These are phyloP conservation scores for Chlorops oryzae DNA, from an alignment of 1,140 invertebrate species.

Conservation along the genomic window DNA sequence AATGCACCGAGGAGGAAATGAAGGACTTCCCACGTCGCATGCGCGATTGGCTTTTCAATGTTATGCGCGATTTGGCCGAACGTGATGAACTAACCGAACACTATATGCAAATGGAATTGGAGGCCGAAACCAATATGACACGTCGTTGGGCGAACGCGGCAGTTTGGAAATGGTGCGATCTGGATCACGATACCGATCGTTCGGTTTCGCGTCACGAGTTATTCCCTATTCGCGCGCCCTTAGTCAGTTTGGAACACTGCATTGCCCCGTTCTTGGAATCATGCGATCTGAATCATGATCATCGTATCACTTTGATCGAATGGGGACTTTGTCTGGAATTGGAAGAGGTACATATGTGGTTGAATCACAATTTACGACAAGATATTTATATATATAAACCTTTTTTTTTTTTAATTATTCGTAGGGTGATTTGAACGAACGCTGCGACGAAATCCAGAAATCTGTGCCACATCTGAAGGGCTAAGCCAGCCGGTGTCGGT, in stretches of 20 bases:
- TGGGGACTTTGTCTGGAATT: constrained; percentile 89
- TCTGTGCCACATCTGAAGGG: constrained; percentile 33
- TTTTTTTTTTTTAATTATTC: constrained; percentile 10
- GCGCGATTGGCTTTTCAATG: constrained; percentile 95
- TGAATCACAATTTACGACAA: constrained; percentile 1
- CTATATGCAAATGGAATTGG: constrained; percentile 78
- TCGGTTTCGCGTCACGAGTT: constrained; percentile 86
- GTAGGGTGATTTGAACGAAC: constrained; percentile 36
- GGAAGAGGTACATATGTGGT: constrained; percentile 56
- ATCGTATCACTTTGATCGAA: constrained; percentile 80
- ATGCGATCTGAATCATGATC: constrained; percentile 81
- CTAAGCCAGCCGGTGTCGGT: too few species aligned
- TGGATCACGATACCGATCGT: constrained; percentile 78
- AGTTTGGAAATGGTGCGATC: constrained; percentile 95
- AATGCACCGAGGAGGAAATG: constrained; percentile 78
- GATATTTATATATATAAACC: constrained; percentile 6
- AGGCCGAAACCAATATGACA: constrained; percentile 79
- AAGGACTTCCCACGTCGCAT: constrained; percentile 86
- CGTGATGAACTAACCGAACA: constrained; percentile 77
- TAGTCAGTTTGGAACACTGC: constrained; percentile 87
- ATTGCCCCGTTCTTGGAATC: constrained; percentile 90
- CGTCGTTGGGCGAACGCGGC: constrained; percentile 84
- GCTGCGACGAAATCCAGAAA: constrained; percentile 40
- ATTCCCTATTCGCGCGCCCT: constrained; percentile 86
- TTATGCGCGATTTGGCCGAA: constrained; percentile 90